These are phyloP conservation scores for Tenebrio molitor DNA, from an alignment of 1,140 invertebrate species.

Conservation along the genomic window DNA sequence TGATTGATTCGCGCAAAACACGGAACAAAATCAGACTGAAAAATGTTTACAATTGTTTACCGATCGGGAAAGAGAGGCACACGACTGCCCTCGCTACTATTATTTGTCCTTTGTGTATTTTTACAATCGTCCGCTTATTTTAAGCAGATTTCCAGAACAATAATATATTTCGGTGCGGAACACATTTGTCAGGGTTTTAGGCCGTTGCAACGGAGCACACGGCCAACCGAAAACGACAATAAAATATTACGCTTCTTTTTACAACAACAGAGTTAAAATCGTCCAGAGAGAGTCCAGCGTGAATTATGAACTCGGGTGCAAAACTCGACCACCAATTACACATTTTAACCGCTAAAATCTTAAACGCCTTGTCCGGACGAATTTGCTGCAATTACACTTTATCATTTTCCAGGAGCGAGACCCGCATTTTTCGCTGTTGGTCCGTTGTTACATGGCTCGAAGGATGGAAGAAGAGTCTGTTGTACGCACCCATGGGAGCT, in stretches of 20 bases:
- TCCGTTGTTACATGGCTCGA: slow-evolving; percentile 57
- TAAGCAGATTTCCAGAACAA: background rate
- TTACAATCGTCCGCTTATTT: background rate
- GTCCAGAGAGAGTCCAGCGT: too few species aligned
- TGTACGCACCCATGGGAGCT: slow-evolving; percentile 61
- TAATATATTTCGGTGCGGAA: background rate
- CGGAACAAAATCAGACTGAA: too few species aligned
- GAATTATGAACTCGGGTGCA: background rate
- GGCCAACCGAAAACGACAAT: slow-evolving; percentile 1
- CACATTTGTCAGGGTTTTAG: background rate
- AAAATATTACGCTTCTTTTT: slow-evolving; percentile 5
- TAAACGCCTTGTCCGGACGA: too few species aligned
- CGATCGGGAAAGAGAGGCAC: too few species aligned
- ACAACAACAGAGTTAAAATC: too few species aligned
- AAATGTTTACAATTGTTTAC: too few species aligned
- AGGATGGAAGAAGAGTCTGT: slow-evolving; percentile 62
- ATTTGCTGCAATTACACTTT: background rate
- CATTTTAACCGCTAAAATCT: too few species aligned
- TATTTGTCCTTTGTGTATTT: background rate
- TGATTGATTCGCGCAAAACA: too few species aligned
- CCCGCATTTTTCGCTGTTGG: slow-evolving; percentile 61
- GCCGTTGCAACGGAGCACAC: background rate
- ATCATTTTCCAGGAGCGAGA: slow-evolving; percentile 60
- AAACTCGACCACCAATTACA: too few species aligned
- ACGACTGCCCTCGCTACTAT: too few species aligned